phyloP scores from a whole-genome alignment of 2,888 invertebrate species.

The Dynastes grantii region DNA sequence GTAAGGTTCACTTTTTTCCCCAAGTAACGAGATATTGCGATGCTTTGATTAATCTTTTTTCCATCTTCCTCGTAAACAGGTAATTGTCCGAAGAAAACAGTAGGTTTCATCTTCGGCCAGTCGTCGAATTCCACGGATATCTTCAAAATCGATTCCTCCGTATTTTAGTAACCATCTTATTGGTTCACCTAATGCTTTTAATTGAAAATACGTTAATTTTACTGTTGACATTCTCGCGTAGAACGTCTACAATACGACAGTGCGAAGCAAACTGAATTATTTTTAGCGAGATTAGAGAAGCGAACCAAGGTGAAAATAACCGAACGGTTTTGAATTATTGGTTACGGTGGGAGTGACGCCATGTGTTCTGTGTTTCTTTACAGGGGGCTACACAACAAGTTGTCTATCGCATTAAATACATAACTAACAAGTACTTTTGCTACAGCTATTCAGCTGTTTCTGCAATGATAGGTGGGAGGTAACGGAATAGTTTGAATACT shows the following conservation, averaged over 20 bases:
- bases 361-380: no score
- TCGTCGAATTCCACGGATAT: conserved; percentile 44
- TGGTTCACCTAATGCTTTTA: conserved; percentile 60
- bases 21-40: conserved; percentile 75
- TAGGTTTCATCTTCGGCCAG: conserved; percentile 63
- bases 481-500: no score
- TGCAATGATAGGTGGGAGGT: no score
- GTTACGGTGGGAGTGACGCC: no score
- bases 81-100: conserved; percentile 76
- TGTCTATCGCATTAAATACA: no score
- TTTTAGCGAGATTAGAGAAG: background rate
- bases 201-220: conserved; percentile 62
- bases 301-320: no score
- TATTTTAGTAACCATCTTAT: conserved; percentile 52
- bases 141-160: conserved; percentile 51
- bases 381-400: no score
- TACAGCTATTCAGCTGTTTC: no score
- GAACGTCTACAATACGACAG: background rate
- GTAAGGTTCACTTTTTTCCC: conserved; percentile 74
- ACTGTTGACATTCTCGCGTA: conserved; percentile 28
- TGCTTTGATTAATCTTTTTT: conserved; percentile 74
- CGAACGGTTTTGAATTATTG: no score
- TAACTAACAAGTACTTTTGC: no score
- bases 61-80: conserved; percentile 78
- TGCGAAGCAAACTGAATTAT: conserved; percentile 1